phyloP scores from a whole-genome alignment of 2,113 vertebrate species.

The Oryzias celebensis region DNA sequence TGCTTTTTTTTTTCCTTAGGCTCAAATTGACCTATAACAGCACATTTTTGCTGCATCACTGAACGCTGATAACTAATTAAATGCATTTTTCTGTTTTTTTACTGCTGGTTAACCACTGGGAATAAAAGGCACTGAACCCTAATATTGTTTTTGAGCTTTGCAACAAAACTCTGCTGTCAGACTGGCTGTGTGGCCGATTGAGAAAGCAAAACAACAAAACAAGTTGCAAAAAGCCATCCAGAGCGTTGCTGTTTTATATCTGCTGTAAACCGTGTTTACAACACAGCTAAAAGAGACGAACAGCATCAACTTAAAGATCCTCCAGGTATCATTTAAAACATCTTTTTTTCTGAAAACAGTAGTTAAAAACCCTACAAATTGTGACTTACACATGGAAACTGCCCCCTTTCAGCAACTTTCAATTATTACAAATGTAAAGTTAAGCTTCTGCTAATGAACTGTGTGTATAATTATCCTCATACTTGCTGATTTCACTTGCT shows the following conservation, averaged over 20 bases:
- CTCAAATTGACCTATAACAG: neutral
- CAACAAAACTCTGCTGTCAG: neutral
- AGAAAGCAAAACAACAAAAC: neutral
- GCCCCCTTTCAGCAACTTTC: no score
- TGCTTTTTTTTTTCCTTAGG: neutral
- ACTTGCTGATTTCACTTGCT: neutral
- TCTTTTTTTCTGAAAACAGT: no score
- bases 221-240: neutral
- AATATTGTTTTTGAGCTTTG: constrained; percentile 16
- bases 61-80: constrained; percentile 21
- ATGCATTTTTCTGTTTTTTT: constrained; percentile 22
- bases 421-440: no score
- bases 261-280: constrained; percentile 2
- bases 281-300: neutral
- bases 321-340: neutral
- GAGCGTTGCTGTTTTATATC: neutral
- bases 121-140: constrained; percentile 18
- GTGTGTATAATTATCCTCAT: neutral
- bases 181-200: neutral
- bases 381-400: no score
- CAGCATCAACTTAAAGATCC: neutral
- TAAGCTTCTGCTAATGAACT: no score
- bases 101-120: constrained; percentile 10
- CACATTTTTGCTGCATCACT: constrained; percentile 2
- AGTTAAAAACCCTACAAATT: no score